Evolutionary conservation across 2,113 vertebrate genomes (phyloP), one percentile per base, ranked within the genome.

Genomic region (Sander lucioperca): DNA sequence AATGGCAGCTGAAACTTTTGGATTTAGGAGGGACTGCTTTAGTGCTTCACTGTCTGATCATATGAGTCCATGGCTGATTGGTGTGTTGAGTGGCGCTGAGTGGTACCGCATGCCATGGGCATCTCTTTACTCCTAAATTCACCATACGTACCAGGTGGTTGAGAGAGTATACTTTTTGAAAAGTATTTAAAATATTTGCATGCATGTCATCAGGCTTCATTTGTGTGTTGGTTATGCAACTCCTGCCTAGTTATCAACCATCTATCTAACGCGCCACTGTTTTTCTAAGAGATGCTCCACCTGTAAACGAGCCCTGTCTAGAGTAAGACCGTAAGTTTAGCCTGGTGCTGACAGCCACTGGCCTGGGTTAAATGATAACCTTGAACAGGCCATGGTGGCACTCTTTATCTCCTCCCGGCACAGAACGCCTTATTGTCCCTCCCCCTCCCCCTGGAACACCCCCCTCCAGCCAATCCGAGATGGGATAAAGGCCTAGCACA

Each of bases 321-420:
- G 88, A 87, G 74, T 76, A 88, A 83, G 89, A 90, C 85, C 73
- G 94, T 95, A 96, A 96, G 92, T 90, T 95, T 95, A 96, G 92
- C 93, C 91, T 86, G 83, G 89, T 91, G 95, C 89, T 96, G 95
- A 96, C 94, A 96, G 87, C 93, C 87, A 66, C 92, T 85, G 90
- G 88, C 90, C 91, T 83, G 74, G 90, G 94, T 94, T 94, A 95
- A 95, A 95, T 92, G 95, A 96, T 96, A 96, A 96, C 94, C 95
- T 95, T 96, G 95, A 96, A 95, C 92, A 94, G 92, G 84, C 87
- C 79, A 91, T 45, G 88, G 84, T 95, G 88, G 92, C 92, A 91
- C 92, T 95, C 93, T 94, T 94, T 85, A 95, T 95, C 90, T 95
- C 63, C 88, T 91, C 90, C 69, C 80, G 51, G 88, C 90, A 96